Conservation (phyloP, 2,113 vertebrate species). For the Casuarius casuarius region DNA sequence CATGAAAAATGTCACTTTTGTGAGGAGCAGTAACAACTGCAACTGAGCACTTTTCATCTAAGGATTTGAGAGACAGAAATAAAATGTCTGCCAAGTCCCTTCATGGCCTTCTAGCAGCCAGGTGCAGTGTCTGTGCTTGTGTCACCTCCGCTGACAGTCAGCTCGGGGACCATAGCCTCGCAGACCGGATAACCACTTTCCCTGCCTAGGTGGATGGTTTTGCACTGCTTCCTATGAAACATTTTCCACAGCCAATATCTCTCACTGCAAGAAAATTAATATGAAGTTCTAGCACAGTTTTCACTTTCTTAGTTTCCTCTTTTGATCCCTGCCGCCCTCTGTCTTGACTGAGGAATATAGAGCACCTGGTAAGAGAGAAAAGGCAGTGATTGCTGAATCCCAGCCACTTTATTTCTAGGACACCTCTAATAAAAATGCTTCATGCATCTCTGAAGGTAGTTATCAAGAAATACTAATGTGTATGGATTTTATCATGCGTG, state of each 20-base stretch:
- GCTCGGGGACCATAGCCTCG: background rate
- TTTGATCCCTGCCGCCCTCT: background rate
- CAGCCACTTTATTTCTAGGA: background rate
- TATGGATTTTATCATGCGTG: background rate
- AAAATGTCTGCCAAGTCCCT: background rate
- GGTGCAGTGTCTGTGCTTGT: background rate
- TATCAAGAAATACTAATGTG: background rate
- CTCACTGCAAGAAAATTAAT: background rate
- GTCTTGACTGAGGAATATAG: background rate
- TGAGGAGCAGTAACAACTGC: background rate
- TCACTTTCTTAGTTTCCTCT: background rate
- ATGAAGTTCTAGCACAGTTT: background rate
- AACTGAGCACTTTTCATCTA: background rate
- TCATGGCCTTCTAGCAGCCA: background rate
- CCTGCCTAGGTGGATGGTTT: background rate
- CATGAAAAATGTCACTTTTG: background rate
- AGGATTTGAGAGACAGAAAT: background rate
- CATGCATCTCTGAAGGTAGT: background rate
- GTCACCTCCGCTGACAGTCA: background rate
- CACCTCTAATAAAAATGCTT: background rate
- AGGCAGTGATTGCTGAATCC: background rate
- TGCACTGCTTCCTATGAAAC: background rate
- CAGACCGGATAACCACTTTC: background rate
- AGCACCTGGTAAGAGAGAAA: background rate
- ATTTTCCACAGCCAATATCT: rapidly evolving